Percentiles rank a stretch among this genome's conserved stretches.
Evolutionary conservation across 30 jellyfish, hydroid and myxozoan genomes (phyloP).

Genomic region (Clytia hemisphaerica): DNA sequence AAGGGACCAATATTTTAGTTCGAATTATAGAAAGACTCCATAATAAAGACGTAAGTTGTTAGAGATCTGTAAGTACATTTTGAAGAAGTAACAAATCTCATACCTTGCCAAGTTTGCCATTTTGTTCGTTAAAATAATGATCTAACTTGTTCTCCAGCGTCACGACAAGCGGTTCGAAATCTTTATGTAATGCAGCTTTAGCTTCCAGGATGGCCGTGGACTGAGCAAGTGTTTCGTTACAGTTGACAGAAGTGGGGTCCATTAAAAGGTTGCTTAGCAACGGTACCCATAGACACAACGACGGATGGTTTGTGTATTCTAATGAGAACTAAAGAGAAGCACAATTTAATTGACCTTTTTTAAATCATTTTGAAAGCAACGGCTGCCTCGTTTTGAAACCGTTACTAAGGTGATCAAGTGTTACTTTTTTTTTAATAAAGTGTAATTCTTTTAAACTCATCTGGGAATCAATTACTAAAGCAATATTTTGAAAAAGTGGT

Average conservation of each 20-base stretch:
- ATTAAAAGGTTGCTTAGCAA: conserved; percentile 42
- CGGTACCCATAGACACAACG: conserved; percentile 61
- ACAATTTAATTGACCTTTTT: too few species aligned
- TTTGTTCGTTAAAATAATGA: conserved; percentile 79
- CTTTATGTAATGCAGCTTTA: conserved; percentile 24
- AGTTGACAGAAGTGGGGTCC: conserved; percentile 43
- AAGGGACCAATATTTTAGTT: too few species aligned
- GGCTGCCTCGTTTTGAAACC: too few species aligned
- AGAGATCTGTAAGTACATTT: not conserved
- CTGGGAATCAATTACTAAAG: too few species aligned
- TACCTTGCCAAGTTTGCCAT: conserved; percentile 58
- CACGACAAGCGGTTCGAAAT: conserved; percentile 44
- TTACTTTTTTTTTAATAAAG: too few species aligned
- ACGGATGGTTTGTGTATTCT: conserved; percentile 37
- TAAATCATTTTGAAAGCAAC: too few species aligned
- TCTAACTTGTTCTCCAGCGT: conserved; percentile 64
- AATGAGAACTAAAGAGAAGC: conserved; percentile 48
- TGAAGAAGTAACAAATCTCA: not conserved
- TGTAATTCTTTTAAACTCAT: too few species aligned
- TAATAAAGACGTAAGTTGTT: not conserved
- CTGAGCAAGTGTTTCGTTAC: conserved; percentile 38
- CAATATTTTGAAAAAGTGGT: too few species aligned
- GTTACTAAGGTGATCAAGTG: too few species aligned
- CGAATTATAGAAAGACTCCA: not conserved
- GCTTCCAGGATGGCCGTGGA: conserved; percentile 33